Evolutionary conservation across 2,888 invertebrate species (phyloP).

Genomic region (Selenia dentaria): DNA sequence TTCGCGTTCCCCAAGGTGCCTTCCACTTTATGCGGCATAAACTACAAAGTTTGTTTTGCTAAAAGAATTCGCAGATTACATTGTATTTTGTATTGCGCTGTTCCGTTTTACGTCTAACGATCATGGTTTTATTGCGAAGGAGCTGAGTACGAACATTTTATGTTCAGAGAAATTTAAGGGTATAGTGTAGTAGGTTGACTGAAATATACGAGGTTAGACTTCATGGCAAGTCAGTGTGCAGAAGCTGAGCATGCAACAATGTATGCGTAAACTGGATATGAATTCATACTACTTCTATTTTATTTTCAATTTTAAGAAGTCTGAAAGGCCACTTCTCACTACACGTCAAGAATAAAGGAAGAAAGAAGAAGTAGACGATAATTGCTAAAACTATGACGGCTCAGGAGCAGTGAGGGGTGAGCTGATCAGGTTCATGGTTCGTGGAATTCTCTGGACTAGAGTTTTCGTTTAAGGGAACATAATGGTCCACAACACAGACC

Average conservation of each 20-base stretch:
- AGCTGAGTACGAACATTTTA: constrained; percentile 18
- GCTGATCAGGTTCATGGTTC: too few species aligned
- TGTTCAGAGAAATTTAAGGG: constrained; percentile 16
- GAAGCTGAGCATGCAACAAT: not conserved
- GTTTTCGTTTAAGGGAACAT: too few species aligned
- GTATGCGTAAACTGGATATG: too few species aligned
- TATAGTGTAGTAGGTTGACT: not conserved
- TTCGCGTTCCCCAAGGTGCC: constrained; percentile 18
- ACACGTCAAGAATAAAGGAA: too few species aligned
- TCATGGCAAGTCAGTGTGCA: not conserved
- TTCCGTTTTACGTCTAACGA: constrained; percentile 26
- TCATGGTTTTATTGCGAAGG: constrained; percentile 25
- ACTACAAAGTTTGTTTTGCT: constrained; percentile 31
- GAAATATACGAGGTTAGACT: not conserved
- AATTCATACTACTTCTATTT: too few species aligned
- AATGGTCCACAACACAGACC: too few species aligned
- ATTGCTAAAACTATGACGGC: too few species aligned
- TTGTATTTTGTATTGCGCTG: constrained; percentile 26
- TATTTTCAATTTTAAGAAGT: too few species aligned
- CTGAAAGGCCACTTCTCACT: too few species aligned
- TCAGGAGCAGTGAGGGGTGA: too few species aligned
- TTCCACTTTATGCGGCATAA: constrained; percentile 27
- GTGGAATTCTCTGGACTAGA: too few species aligned
- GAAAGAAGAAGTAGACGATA: too few species aligned
- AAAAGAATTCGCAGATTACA: constrained; percentile 35